Conservation (phyloP, 2,888 invertebrate genomes). For the Terebella lapidaria region DNA sequence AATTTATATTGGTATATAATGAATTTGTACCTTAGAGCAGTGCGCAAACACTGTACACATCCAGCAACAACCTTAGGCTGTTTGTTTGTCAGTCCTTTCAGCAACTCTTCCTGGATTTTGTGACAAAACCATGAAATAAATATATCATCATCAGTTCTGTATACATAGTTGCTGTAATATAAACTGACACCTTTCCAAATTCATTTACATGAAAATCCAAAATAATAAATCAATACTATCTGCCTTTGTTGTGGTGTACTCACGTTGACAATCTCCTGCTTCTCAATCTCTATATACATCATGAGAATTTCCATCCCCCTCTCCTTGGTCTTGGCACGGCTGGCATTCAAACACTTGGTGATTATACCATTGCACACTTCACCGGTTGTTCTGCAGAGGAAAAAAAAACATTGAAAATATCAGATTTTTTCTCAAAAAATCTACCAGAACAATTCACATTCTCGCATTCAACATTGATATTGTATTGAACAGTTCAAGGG, state of each 20-base stretch:
- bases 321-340: constrained; percentile 86
- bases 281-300: constrained; percentile 94
- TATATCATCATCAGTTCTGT: no score
- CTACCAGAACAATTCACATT: not conserved
- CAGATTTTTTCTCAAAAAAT: no score
- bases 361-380: constrained; percentile 87
- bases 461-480: not conserved
- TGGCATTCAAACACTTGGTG: constrained; percentile 85
- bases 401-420: no score
- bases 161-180: no score
- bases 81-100: constrained; percentile 91
- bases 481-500: not conserved
- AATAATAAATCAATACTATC: no score
- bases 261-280: constrained; percentile 64
- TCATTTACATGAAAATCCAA: no score
- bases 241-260: no score
- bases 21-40: constrained; percentile 60
- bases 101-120: constrained; percentile 74
- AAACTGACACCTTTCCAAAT: no score
- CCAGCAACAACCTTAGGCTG: constrained; percentile 92
- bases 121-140: no score
- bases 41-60: constrained; percentile 70
- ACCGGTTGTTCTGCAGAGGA: constrained; percentile 64
- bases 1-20: not conserved
- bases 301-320: constrained; percentile 81